These are phyloP conservation scores for Miniopterus natalensis DNA, from an alignment of 2,113 vertebrate genomes.

Conservation along the genomic window DNA sequence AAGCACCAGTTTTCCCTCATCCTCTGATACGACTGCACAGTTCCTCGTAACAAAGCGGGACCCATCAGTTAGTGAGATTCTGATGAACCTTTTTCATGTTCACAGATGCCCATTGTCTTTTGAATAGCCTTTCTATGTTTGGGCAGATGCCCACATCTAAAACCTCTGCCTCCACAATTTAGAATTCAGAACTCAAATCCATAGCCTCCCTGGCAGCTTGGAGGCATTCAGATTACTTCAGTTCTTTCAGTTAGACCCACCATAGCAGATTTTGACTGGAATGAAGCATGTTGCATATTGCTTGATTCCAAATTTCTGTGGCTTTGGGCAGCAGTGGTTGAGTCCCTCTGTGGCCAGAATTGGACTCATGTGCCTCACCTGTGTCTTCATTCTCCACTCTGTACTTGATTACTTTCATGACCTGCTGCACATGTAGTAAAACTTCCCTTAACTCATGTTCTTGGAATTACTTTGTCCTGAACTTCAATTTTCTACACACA, in stretches of 20 bases:
- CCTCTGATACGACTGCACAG: background rate
- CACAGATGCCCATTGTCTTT: background rate
- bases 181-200: background rate
- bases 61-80: background rate
- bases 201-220: background rate
- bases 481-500: background rate
- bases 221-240: background rate
- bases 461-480: background rate
- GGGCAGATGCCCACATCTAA: background rate
- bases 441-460: background rate
- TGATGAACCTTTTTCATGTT: background rate
- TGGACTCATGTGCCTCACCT: background rate
- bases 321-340: background rate
- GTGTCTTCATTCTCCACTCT: background rate
- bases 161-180: background rate
- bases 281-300: background rate
- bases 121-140: background rate
- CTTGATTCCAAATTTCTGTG: background rate
- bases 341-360: background rate
- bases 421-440: background rate
- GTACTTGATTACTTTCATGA: fast-evolving
- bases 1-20: background rate
- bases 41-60: background rate
- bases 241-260: background rate
- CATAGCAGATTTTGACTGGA: background rate